Evolutionary conservation across 2,113 vertebrate genomes (phyloP).

Genomic region (Bubo blakistoni): DNA sequence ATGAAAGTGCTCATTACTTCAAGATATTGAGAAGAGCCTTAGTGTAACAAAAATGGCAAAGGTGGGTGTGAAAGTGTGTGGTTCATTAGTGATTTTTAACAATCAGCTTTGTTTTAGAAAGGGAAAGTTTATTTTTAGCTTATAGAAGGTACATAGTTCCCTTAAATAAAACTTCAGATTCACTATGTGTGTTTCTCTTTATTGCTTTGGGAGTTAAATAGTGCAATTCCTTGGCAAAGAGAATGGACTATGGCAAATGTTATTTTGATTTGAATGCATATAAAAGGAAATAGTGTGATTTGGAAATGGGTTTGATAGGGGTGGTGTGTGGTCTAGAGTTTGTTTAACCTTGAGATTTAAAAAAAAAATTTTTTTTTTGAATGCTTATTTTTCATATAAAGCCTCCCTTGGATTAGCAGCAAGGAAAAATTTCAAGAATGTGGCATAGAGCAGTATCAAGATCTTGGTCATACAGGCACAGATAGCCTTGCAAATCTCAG

Average conservation of each 20-base stretch:
- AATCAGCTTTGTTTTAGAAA: not conserved
- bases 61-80: not conserved
- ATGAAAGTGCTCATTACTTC: not conserved
- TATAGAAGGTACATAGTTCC: not conserved
- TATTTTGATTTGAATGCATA: not conserved
- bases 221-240: not conserved
- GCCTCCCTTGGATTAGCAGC: not conserved
- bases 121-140: not conserved
- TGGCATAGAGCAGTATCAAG: not conserved
- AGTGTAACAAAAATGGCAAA: not conserved
- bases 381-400: not conserved
- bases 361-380: not conserved
- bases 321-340: not conserved
- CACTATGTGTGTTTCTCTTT: not conserved
- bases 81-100: not conserved
- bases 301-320: not conserved
- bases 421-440: not conserved
- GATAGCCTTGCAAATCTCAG: not conserved
- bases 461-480: not conserved
- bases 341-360: not conserved
- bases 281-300: not conserved
- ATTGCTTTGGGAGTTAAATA: not conserved
- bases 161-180: not conserved
- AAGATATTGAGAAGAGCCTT: not conserved
- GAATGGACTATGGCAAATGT: not conserved